Base-by-base conservation (phyloP, 1,140 invertebrate genomes). In the Zaprionus davidi region DNA sequence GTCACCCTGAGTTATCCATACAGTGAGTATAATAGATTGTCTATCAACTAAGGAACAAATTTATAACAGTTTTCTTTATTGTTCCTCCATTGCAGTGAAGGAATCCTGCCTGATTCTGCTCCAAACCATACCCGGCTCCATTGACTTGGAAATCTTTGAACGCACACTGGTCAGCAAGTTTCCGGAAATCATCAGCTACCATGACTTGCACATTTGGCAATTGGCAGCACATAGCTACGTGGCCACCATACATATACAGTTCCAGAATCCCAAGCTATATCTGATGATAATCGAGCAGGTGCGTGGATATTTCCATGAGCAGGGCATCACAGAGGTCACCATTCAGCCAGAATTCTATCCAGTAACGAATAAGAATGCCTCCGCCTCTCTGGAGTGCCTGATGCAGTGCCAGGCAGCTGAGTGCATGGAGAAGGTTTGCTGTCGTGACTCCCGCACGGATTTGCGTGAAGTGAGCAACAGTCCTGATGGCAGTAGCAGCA, bases 151-250 rank as follows among this genome's bases (percentile, higher is more conserved):
- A 59, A 93, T 93, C 2, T 93, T 97, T 28, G 95, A 96, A 71
- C 93, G 93, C 26, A 94, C 96, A 74, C 85, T 97, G 12, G 86
- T 95, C 0, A 92, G 93, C 64, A 94, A 95, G 83, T 98, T 98
- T 93, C 96, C 97, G 0, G 95, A 95, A 55, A 96, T 97, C 49
- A 93, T 96, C 0, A 96, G 96, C 78, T 95, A 97, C 13, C 97
- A 97, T 78, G 96, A 97, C 92, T 94, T 97, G 15, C 97, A 97
- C 76, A 95, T 97, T 4, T 97, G 97, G 97, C 95, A 96, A 75
- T 91, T 97, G 41, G 96, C 96, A 0, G 94, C 95, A 12, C 93
- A 94, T 28, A 95, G 96, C 93, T 94, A 96, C 20, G 95, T 96
- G 58, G 95, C 95, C 3, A 96, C 96, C 0, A 95, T 94, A n/a